Base-by-base conservation (phyloP, 2,888 invertebrate species). In the Drosophila robusta region DNA sequence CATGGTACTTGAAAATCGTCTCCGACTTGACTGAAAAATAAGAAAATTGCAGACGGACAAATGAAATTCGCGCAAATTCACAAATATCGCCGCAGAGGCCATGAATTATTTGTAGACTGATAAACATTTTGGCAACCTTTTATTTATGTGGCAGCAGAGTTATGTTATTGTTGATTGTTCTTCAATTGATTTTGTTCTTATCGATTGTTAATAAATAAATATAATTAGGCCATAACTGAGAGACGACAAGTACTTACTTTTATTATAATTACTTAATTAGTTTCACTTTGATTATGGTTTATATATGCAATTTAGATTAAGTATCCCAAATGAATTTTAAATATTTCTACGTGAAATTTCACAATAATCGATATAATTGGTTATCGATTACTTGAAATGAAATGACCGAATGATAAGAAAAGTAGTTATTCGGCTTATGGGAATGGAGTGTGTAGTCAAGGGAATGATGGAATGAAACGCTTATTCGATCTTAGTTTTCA, bases 1-100 rank as follows among this genome's bases (percentile, higher is more conserved):
- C 70, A 54, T 46, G 36, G 45, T 29, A 51, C 70, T 70, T 69
- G 7, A 60, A 2, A 49, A 8, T 1, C 22, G 16, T 41, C 51
- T 51, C 45, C 16, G 58, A 54, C 11, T 54, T 38, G 50, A 51
- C 7, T 2, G 12, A 12, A n/a, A n/a, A 16, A 39, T 16, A 12
- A 22, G 12, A 34, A 34, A 12, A 34, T 34, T 34, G 12, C 34
- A 34, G 12, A 12, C 12, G 34, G 12, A 3, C 9, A 11, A 26
- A 26, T 8, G 7, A 26, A 7, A 26, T 7, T 26, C 8, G 26
- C 26, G 26, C n/a, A n/a, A n/a, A n/a, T n/a, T n/a, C 7, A 29
- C 8, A 29, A 29, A 29, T 38, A 38, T 38, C 38, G 8, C 7
- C 14, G 7, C 8, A 3, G 14, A 14, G 8, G 14, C 3, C 8